A percentile compares a stretch with the other conserved stretches of the same genome.
These are phyloP conservation scores for Cyanoliseus patagonus DNA, from an alignment of 2,113 vertebrate genomes.

Conservation along the genomic window DNA sequence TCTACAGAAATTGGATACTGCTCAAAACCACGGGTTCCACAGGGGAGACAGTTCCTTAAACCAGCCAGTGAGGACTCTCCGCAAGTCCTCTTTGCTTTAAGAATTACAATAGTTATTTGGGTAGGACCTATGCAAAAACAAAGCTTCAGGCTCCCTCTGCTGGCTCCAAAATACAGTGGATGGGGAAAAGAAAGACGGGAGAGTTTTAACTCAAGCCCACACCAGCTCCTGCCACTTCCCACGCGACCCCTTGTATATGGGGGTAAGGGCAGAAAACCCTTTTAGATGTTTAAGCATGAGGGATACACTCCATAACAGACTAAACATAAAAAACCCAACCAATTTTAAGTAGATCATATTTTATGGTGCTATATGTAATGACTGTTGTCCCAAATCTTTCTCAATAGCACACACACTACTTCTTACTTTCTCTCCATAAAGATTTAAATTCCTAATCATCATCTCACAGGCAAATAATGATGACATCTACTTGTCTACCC, in stretches of 20 bases:
- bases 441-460: not conserved
- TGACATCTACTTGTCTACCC: too few species aligned
- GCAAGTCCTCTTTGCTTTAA: not conserved
- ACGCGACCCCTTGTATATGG: accelerated
- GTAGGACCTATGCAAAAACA: not conserved
- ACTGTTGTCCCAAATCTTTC: not conserved
- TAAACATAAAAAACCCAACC: not conserved
- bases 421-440: not conserved
- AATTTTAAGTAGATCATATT: not conserved
- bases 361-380: not conserved
- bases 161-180: not conserved
- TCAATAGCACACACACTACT: not conserved
- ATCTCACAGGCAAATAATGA: not conserved
- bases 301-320: not conserved
- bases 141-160: conserved; percentile 41
- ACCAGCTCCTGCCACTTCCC: not conserved
- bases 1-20: accelerated
- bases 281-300: not conserved
- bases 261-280: not conserved
- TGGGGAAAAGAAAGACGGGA: accelerated
- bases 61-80: not conserved
- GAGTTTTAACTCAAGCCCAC: not conserved
- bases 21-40: not conserved
- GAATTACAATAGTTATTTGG: accelerated
- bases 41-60: not conserved